Conservation (phyloP, 2,113 vertebrate species). For the Tupaia chinensis region DNA sequence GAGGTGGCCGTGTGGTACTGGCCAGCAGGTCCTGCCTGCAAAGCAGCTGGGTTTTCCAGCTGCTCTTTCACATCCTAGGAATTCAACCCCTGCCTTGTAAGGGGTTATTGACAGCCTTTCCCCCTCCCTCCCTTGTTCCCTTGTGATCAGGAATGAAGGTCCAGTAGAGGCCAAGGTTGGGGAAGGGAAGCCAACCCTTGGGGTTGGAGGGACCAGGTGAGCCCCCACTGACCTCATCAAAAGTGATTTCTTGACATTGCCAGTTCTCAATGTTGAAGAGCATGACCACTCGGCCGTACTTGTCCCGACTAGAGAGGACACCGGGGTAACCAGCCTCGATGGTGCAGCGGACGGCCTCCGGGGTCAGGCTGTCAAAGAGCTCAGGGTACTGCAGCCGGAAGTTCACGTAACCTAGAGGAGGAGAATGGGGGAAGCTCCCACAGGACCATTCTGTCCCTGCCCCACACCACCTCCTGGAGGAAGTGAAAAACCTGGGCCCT, state of each 20-base stretch:
- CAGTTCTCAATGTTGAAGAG: constrained; percentile 99
- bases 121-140: neutral
- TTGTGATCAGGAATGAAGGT: neutral
- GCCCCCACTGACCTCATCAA: constrained; percentile 93
- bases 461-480: neutral
- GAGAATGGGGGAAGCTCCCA: neutral
- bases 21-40: neutral
- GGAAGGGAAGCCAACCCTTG: neutral
- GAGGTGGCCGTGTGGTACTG: too few species aligned
- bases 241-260: constrained; percentile 98
- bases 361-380: constrained; percentile 95
- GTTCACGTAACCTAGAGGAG: constrained; percentile 92
- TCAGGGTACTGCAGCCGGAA: constrained; percentile 97
- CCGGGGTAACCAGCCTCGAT: constrained; percentile 97
- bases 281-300: constrained; percentile 93
- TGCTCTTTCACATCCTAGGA: neutral
- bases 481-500: neutral
- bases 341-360: constrained; percentile 95
- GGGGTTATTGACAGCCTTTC: neutral
- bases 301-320: constrained; percentile 95
- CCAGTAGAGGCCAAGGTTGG: neutral
- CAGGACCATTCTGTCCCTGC: neutral
- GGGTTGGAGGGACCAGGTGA: accelerated
- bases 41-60: neutral
- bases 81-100: neutral